Base-by-base conservation (phyloP, 2,113 vertebrate species). In the Columba janthina region DNA sequence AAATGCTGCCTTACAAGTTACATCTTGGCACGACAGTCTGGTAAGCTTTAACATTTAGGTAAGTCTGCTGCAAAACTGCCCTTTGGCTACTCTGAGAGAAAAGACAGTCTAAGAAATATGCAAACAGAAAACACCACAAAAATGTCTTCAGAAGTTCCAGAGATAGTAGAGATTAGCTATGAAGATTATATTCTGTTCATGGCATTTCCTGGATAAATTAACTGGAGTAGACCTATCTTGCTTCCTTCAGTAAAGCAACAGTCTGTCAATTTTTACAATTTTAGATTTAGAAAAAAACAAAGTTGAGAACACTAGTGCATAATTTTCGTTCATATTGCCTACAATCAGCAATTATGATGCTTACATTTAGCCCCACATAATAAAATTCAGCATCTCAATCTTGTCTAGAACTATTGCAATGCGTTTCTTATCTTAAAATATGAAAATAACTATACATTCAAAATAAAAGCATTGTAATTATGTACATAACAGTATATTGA, bases 401-500 rank as follows among this genome's bases (percentile, higher is more conserved):
- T 48, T 28, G 6, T 38, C 34, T 26, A 25, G 29, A 65, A 46
- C 13, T 38, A 67, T 0, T 56, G 19, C 60, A 85, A 64, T 24
- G 12, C 44, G 34, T 46, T 87, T 93, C 29, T 66, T 65, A 2
- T 82, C 66, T 91, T 73, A 75, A 78, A 92, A 57, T 40, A 80
- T 0, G 5, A 31, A 95, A 81, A 38, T 46, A 76, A 86, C 19
- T 48, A 89, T 32, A 80, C 12, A 73, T 54, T 58, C 32, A 79
- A 40, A 89, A 10, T 54, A 60, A 88, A 73, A 40, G 10, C 28
- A 93, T 4, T 58, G 31, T 22, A 42, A 61, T 73, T 51, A 83
- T 38, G 72, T 25, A 76, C 26, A 85, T 38, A 88, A 53, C 36
- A 87, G 25, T 28, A 74, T 15, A 87, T 34, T 89, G 34, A 64